Base-by-base conservation (phyloP, 2,113 vertebrate genomes). In the Hippocampus barbouri region DNA sequence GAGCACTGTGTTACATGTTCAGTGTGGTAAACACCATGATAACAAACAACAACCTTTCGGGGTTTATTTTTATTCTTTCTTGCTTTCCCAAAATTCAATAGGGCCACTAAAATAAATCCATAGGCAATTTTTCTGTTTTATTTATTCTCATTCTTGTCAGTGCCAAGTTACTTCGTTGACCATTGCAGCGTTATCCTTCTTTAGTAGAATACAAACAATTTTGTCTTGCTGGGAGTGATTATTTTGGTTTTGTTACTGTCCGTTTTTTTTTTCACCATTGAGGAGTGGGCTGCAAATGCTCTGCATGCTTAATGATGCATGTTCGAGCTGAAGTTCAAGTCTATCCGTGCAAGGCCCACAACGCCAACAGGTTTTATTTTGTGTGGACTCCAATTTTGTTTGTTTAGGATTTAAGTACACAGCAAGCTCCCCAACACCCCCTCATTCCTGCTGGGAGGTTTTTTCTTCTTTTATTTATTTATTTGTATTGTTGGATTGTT, bases 301-400 rank as follows among this genome's bases (percentile, higher is more conserved):
- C 75, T 77, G 82, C 81, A 88, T 88, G 82, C 80, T 84, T 23
- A 86, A 85, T 88, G 81, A 85, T 81, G 81, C 82, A 84, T 77
- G 85, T 82, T 83, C 70, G 78, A 89, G 83, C 77, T 81, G 69
- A 85, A 84, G 75, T 86, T 82, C 79, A 79, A 72, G 78, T 78
- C 79, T 40, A 76, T 86, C 84, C 86, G 78, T 47, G 34, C 71
- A 57, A 38, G 65, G 72, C 71, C 65, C 8, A 2, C 68, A 30
- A 70, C 18, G 79, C 84, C 83, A 77, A 75, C 69, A 76, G 82
- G 74, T 77, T 82, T 78, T 73, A 73, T 78, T 86, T 80, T 79
- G 68, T 66, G 34, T 40, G 30, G 66, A 34, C 30, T 79, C 72
- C 75, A 71, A 69, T 75, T 80, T 76, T 76, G 67, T 86, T 88